Base-by-base conservation (phyloP, 2,113 vertebrate species). In the Nestor notabilis region DNA sequence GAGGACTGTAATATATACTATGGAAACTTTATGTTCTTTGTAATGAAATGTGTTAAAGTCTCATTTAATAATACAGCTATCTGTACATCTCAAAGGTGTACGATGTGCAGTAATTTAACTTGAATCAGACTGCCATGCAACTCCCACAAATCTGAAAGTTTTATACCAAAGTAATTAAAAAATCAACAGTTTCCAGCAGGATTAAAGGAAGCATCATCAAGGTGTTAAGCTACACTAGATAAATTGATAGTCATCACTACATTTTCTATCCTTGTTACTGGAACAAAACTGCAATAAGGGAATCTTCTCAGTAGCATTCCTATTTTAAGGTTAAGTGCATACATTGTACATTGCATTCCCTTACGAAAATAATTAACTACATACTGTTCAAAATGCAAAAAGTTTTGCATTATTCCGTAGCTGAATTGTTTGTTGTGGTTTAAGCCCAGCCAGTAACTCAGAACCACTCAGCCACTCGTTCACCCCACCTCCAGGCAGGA, bases 41-140 rank as follows among this genome's bases (percentile, higher is more conserved):
- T 80, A 94, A 93, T 86, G 52, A 86, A 96, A 93, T 72, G 16
- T 86, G 56, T 95, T 63, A 61, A 87, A 96, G 16, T 93, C 33
- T 92, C 55, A 70, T 89, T 95, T 89, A 91, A 86, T 94, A 83
- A 87, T 50, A 41, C 13, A 53, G 31, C 53, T 88, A 29, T 71
- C 85, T 74, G 23, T 63, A 49, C n/a, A 53, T 85, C 58, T 85
- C 29, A 86, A 84, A 78, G 21, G 70, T 47, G 20, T 20, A 29
- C 31, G 28, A 35, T 13, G 9, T 69, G 70, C 13, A 63, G 21
- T 39, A 77, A 69, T 80, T 93, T 91, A 93, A 80, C 49, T 46
- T 33, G 46, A 95, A 91, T 88, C 76, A 77, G 28, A 86, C 35
- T 91, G 15, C 28, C n/a, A 21, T 24, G 27, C 8, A 79, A 27